These are phyloP conservation scores for Phylloscopus whistleri DNA, from an alignment of 2,113 vertebrate species.

Conservation along the genomic window DNA sequence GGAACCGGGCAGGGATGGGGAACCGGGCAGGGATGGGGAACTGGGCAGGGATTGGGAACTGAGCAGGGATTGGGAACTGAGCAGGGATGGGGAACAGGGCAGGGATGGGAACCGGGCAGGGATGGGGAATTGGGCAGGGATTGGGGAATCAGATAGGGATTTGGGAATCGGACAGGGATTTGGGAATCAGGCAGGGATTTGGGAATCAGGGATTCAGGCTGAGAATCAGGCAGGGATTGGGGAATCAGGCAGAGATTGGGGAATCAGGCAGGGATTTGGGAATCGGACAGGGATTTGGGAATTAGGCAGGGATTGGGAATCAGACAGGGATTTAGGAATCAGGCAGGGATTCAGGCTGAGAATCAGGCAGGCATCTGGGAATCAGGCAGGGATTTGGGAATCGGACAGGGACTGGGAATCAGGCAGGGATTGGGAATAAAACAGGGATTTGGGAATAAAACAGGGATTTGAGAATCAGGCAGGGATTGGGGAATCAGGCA, in stretches of 20 bases:
- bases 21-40: no score
- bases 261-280: neutral
- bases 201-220: no score
- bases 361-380: no score
- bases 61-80: no score
- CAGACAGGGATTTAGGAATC: neutral
- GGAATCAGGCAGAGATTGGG: neutral
- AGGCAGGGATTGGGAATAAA: neutral
- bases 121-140: neutral
- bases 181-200: neutral
- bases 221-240: no score
- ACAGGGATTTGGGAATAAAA: no score
- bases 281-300: neutral
- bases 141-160: neutral
- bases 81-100: no score
- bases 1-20: no score
- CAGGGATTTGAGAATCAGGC: neutral
- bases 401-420: neutral
- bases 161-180: neutral
- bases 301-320: neutral
- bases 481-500: neutral
- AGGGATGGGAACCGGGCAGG: no score
- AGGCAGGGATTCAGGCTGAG: no score
- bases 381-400: neutral
- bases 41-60: no score